Base-by-base conservation (phyloP, 2,888 invertebrate genomes). In the Rhagium mordax region DNA sequence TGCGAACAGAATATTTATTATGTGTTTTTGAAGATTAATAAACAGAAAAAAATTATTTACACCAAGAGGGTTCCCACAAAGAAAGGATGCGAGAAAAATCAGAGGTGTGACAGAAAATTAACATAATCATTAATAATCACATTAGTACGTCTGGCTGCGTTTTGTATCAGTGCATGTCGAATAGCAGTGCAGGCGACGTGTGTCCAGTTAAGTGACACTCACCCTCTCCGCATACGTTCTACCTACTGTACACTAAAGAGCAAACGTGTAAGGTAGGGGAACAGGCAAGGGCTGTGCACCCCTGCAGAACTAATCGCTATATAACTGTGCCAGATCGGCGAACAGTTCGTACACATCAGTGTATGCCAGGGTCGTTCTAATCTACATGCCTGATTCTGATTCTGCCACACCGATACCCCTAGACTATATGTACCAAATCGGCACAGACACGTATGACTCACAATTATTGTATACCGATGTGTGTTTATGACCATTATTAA, bases 221-320 rank as follows among this genome's bases (percentile, higher is more conserved):
- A 70, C 70, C 64, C 75, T 74, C 71, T 71, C 76, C 77, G 67
- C 69, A 55, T 68, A 48, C 67, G 61, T 71, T 57, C 20, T 57
- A 55, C 67, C 61, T 61, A 61, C 53, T 29, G 49, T 55, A 70
- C 67, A 74, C 69, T 75, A 74, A 78, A 75, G 75, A 78, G 75
- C 74, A 70, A 70, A 72, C 71, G 74, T 76, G 75, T 33, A 71
- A 70, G 75, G 70, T 69, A 49, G 74, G 70, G 67, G 55, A 70
- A 76, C 74, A 72, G 71, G 66, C 78, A 70, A 76, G 82, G 76
- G 79, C 71, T 76, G 79, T 75, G 81, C 84, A 84, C 84, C 85
- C 85, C 83, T 82, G 83, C 83, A 81, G 83, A 85, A 85, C 85
- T 85, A 85, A 85, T 85, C 84, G 82, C 77, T 81, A 79, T 84